Conservation (phyloP, 2,888 invertebrate species). For the Gibbula magus region DNA sequence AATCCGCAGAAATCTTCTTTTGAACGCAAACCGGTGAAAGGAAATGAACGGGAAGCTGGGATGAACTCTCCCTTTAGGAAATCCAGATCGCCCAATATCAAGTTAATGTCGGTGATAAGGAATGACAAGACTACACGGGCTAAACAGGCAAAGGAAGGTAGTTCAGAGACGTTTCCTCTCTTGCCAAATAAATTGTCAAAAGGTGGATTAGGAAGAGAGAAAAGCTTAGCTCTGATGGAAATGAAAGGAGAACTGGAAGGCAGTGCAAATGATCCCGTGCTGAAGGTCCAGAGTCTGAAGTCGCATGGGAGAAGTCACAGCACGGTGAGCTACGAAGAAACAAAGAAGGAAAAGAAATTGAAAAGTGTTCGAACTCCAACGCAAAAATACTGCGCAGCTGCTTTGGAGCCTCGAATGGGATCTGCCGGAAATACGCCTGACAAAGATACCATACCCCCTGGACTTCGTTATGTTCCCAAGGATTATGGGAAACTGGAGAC, state of each 20-base stretch:
- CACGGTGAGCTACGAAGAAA: neutral
- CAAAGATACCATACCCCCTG: neutral
- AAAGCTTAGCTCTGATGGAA: neutral
- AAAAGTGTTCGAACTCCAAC: neutral
- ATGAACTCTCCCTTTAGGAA: slow-evolving; percentile 22
- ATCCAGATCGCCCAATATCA: neutral
- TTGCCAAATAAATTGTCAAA: neutral
- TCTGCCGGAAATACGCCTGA: neutral
- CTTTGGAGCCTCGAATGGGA: neutral
- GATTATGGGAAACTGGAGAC: neutral
- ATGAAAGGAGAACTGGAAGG: neutral
- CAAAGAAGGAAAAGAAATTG: neutral
- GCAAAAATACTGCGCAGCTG: neutral
- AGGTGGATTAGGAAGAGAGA: neutral
- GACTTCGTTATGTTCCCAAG: neutral
- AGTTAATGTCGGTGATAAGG: neutral
- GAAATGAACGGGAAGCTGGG: slow-evolving; percentile 12
- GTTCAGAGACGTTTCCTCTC: neutral
- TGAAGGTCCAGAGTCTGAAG: neutral
- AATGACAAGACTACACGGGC: neutral
- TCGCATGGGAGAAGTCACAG: slow-evolving; percentile 11
- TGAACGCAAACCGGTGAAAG: neutral
- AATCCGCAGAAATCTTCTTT: slow-evolving; percentile 34
- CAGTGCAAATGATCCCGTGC: neutral
- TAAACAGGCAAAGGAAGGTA: neutral